Evolutionary conservation across 2,888 invertebrate species (phyloP).

Genomic region (Mechanitis messenoides): DNA sequence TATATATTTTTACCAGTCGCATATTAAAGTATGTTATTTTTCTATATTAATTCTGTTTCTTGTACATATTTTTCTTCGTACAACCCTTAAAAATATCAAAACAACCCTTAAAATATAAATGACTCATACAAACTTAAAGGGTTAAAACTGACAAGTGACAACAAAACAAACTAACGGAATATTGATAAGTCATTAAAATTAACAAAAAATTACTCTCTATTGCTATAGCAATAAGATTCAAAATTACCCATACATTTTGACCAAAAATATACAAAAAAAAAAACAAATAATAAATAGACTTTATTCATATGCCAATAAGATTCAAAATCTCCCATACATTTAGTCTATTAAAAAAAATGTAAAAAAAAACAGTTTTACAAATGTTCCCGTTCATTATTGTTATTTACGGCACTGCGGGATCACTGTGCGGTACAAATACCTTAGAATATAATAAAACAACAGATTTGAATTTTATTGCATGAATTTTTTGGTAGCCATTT

Average conservation of each 20-base stretch:
- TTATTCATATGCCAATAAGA: constrained; percentile 11
- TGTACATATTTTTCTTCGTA: background rate
- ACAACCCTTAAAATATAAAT: background rate
- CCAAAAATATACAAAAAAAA: constrained; percentile 27
- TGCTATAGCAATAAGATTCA: background rate
- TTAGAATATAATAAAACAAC: constrained; percentile 44
- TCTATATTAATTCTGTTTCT: too few relatives aligned
- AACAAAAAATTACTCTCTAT: constrained; percentile 31
- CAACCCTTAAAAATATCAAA: background rate
- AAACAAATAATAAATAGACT: constrained; percentile 19
- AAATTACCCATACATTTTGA: background rate
- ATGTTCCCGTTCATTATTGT: constrained; percentile 64
- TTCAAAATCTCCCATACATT: background rate
- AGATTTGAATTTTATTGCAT: constrained; percentile 56
- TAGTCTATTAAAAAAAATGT: constrained; percentile 13
- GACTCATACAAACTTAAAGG: constrained; percentile 20
- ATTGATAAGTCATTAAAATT: constrained; percentile 39
- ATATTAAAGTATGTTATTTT: too few relatives aligned
- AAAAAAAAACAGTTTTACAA: constrained; percentile 59
- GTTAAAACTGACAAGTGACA: constrained; percentile 32
- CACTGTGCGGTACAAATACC: constrained; percentile 52
- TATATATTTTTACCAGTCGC: too few relatives aligned
- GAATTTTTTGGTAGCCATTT: constrained; percentile 59
- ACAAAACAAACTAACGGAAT: constrained; percentile 35
- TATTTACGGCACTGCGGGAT: constrained; percentile 62